These are phyloP conservation scores for Macrobrachium nipponense DNA, from an alignment of 1,140 invertebrate genomes.

Conservation along the genomic window DNA sequence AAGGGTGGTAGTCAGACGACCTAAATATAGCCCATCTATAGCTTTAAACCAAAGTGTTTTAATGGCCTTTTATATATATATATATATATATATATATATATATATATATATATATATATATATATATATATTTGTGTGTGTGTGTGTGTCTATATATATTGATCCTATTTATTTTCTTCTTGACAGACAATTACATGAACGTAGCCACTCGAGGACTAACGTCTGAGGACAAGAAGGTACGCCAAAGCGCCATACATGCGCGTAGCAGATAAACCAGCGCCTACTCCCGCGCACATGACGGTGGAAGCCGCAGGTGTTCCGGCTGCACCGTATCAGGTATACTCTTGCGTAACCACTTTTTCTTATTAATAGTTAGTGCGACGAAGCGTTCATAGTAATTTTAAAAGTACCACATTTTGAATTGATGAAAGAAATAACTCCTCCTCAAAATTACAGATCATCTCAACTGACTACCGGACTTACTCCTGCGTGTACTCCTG, in stretches of 20 bases:
- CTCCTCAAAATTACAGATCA: constrained; percentile 14
- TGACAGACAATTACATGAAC: constrained; percentile 27
- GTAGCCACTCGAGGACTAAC: constrained; percentile 39
- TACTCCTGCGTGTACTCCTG: constrained; percentile 51
- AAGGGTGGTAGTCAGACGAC: not conserved
- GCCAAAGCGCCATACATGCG: constrained; percentile 39
- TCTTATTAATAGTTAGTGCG: not conserved
- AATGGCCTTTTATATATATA: constrained; percentile 20
- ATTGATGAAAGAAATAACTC: not conserved
- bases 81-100: constrained; percentile 24
- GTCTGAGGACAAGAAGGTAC: constrained; percentile 20
- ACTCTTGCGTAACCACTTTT: not conserved
- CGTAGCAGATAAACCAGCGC: not conserved
- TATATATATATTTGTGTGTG: not conserved
- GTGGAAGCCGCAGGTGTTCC: constrained; percentile 39
- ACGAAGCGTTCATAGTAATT: no score
- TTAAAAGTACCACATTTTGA: no score
- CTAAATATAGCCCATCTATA: not conserved
- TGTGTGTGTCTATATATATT: not conserved
- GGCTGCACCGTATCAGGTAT: constrained; percentile 40
- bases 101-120: constrained; percentile 12
- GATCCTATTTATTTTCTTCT: not conserved
- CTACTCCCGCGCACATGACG: constrained; percentile 37
- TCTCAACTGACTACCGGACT: constrained; percentile 34
- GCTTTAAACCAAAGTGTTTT: not conserved